These are phyloP conservation scores for Calliphora vomitoria DNA, from an alignment of 2,888 invertebrate species.

Conservation along the genomic window DNA sequence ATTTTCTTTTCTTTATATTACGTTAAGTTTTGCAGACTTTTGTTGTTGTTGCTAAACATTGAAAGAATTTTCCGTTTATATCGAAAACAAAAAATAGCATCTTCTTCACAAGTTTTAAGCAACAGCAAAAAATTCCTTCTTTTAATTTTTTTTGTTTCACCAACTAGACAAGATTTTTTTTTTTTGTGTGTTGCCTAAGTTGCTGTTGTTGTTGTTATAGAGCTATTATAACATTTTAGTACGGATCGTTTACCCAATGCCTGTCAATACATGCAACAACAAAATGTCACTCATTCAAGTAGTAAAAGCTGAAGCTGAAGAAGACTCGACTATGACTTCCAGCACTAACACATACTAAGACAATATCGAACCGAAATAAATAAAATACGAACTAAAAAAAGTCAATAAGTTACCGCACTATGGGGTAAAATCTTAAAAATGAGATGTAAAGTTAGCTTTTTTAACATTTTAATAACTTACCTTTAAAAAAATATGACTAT, in stretches of 20 bases:
- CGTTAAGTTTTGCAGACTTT: constrained; percentile 24
- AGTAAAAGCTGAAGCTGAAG: constrained; percentile 56
- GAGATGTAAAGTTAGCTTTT: neutral
- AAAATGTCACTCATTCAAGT: constrained; percentile 77
- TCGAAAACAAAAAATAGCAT: constrained; percentile 57
- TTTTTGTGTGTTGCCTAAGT: constrained; percentile 27
- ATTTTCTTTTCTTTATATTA: constrained; percentile 64
- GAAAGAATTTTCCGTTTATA: constrained; percentile 63
- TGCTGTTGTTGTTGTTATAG: constrained; percentile 48
- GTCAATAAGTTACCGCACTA: constrained; percentile 23
- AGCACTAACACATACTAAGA: constrained; percentile 8
- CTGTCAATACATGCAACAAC: constrained; percentile 76
- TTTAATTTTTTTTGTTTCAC: constrained; percentile 7
- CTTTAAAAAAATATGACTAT: too few species aligned
- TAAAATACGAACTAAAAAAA: neutral
- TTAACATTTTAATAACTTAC: too few species aligned
- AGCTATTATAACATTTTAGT: constrained; percentile 72
- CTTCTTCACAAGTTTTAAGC: constrained; percentile 67
- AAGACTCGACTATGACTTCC: constrained; percentile 40
- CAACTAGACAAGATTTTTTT: constrained; percentile 55
- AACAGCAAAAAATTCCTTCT: constrained; percentile 57
- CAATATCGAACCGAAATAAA: constrained; percentile 16
- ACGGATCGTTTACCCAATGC: constrained; percentile 71
- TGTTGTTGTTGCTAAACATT: constrained; percentile 17
- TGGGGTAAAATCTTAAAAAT: neutral